phyloP scores from a whole-genome alignment of 2,797 vertebrate species.

The Tympanoctomys barrerae region DNA sequence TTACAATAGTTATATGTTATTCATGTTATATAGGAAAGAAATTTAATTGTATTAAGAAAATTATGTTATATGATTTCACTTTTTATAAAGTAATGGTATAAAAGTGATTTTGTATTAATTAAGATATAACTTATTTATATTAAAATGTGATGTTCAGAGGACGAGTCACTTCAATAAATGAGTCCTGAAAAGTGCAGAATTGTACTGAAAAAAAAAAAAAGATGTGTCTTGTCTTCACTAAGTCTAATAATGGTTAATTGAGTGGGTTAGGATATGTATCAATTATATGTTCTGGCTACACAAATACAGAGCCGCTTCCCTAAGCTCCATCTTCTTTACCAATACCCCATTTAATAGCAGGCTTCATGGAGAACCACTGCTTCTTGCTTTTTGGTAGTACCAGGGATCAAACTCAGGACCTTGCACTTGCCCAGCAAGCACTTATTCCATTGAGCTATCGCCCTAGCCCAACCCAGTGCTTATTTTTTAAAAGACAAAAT shows the following conservation, averaged over 20 bases:
- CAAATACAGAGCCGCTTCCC: neutral
- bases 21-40: neutral
- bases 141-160: neutral
- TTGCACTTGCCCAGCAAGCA: no score
- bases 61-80: neutral
- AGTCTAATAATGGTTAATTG: neutral
- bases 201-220: neutral
- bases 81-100: neutral
- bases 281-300: neutral
- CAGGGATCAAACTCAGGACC: no score
- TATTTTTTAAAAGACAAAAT: neutral
- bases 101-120: neutral
- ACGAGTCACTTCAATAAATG: neutral
- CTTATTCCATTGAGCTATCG: no score
- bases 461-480: no score
- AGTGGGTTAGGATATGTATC: neutral
- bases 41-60: neutral
- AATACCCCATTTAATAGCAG: rapidly evolving
- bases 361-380: neutral
- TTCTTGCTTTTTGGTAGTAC: neutral
- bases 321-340: neutral
- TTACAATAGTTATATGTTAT: neutral
- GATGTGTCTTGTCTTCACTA: neutral
- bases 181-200: neutral
- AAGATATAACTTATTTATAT: neutral